Percentiles rank a stretch among this genome's conserved stretches.
Conservation (phyloP, 2,797 vertebrate species). For the Helicolenus hilgendorfi region DNA sequence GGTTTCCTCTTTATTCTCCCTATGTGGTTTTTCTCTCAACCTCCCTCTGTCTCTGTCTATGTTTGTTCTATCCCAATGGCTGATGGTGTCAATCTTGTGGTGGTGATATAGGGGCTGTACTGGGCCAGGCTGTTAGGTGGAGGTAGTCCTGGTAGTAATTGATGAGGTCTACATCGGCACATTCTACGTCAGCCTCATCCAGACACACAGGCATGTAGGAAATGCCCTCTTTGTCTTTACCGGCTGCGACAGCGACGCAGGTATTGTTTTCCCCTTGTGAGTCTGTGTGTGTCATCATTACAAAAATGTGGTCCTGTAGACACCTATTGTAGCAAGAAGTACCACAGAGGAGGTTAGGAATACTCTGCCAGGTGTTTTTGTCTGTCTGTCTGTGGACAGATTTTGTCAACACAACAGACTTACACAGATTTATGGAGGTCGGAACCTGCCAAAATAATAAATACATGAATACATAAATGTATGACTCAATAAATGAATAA, state of each 20-base stretch:
- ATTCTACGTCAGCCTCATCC: neutral
- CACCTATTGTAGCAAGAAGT: neutral
- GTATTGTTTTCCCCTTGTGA: neutral
- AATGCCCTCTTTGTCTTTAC: no score
- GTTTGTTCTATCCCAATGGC: neutral
- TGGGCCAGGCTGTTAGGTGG: neutral
- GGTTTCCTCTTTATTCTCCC: neutral
- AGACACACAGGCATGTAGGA: neutral
- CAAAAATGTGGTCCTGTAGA: neutral
- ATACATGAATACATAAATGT: no score
- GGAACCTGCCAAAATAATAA: no score
- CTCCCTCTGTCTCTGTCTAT: no score
- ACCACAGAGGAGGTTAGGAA: neutral
- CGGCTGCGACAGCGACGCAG: neutral
- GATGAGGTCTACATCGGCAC: neutral
- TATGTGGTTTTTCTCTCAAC: neutral
- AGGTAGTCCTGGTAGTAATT: neutral
- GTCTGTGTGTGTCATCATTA: neutral
- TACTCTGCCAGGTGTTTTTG: neutral
- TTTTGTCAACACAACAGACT: neutral
- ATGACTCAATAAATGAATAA: no score
- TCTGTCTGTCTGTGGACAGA: neutral
- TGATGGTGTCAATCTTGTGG: neutral
- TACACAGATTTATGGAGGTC: neutral
- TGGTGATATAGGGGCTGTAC: neutral